Percentiles rank a stretch among this genome's conserved stretches.
Evolutionary conservation across 2,113 vertebrate genomes (phyloP).

Genomic region (Aegotheles bennettii): DNA sequence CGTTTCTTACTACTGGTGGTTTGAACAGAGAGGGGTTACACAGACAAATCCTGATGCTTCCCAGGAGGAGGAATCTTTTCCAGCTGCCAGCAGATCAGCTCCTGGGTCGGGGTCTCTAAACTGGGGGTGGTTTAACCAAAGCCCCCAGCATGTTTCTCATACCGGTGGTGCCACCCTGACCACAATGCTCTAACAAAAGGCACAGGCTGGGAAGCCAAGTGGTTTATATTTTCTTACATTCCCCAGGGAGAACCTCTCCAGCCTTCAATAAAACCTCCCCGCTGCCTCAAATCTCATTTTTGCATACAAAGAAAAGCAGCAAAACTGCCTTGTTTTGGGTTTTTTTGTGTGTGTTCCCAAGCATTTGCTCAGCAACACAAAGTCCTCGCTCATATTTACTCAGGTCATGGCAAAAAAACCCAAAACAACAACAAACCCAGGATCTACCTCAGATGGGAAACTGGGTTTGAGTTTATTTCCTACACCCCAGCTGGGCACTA

Average conservation of each 20-base stretch:
- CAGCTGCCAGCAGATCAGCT: neutral
- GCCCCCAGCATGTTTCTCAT: rapidly evolving
- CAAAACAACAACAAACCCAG: neutral
- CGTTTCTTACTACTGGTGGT: neutral
- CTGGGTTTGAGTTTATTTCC: neutral
- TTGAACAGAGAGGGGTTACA: neutral
- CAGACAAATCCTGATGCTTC: neutral
- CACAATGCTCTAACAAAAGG: neutral
- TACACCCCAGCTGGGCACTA: neutral
- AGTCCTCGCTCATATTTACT: neutral
- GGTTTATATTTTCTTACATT: neutral
- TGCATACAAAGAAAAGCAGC: neutral
- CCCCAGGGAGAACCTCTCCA: rapidly evolving
- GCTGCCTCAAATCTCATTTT: neutral
- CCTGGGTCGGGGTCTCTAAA: neutral
- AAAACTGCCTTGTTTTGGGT: neutral
- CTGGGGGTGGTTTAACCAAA: neutral
- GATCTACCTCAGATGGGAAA: neutral
- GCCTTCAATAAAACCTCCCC: neutral
- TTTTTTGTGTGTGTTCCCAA: neutral
- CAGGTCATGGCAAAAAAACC: neutral
- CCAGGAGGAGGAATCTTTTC: neutral
- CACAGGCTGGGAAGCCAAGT: neutral
- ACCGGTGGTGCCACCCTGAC: neutral
- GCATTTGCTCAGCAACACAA: neutral